Conservation (phyloP, 23 tunicate genomes). For the Styela plicata region DNA sequence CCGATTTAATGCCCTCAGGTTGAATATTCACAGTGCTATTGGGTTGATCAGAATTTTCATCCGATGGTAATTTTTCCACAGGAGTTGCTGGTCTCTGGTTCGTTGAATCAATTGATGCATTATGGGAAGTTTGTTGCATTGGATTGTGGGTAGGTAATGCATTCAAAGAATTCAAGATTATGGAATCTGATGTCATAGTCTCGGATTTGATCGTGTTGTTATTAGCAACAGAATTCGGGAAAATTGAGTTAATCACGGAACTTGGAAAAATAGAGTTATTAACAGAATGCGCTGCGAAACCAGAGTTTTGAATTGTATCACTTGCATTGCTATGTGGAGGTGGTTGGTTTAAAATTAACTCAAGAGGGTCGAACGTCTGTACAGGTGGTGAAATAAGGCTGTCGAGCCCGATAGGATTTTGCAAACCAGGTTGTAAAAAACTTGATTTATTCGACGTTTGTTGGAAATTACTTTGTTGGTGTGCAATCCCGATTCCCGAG, state of each 20-base stretch:
- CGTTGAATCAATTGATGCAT: neutral
- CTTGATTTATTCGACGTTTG: neutral
- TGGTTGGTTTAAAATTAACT: slow-evolving; percentile 14
- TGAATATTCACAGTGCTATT: too few species aligned
- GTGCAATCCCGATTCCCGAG: neutral
- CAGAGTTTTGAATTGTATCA: neutral
- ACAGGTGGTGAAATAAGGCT: neutral
- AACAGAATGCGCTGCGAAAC: too few species aligned
- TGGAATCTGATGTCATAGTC: neutral
- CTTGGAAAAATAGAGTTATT: neutral
- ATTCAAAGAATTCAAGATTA: neutral
- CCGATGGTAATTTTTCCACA: too few species aligned
- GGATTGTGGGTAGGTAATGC: slow-evolving; percentile 6
- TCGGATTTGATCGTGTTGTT: neutral
- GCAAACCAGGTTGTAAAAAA: neutral
- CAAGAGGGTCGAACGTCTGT: slow-evolving; percentile 16
- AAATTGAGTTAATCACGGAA: neutral
- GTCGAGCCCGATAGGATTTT: slow-evolving; percentile 2
- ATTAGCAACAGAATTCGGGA: neutral
- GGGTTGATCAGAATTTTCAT: too few species aligned
- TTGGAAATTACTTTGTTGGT: neutral
- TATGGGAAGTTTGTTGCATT: neutral
- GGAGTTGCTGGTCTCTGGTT: neutral
- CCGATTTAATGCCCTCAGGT: too few species aligned
- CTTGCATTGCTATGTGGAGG: too few species aligned